phyloP scores from a whole-genome alignment of 2,888 invertebrate species.

The Cabera pusaria region DNA sequence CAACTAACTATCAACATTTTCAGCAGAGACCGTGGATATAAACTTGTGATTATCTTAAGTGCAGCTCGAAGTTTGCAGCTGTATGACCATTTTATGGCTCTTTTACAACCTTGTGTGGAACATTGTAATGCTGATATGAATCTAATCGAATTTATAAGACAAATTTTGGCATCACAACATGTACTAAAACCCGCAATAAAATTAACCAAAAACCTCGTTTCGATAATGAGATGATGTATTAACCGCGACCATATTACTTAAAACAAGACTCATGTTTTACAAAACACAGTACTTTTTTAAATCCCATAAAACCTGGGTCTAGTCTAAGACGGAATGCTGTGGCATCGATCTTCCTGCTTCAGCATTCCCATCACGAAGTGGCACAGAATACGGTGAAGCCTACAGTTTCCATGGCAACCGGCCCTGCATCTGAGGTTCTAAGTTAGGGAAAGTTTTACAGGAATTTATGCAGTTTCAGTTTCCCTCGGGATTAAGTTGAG shows the following conservation, averaged over 20 bases:
- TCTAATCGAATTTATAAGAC: too few relatives aligned
- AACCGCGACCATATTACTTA: too few relatives aligned
- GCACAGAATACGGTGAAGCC: slow-evolving; percentile 38
- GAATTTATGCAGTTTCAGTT: slow-evolving; percentile 24
- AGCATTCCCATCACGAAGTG: slow-evolving; percentile 69
- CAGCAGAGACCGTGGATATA: slow-evolving; percentile 32
- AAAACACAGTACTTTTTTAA: slow-evolving; percentile 10
- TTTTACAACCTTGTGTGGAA: too few relatives aligned
- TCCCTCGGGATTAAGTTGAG: slow-evolving; percentile 3
- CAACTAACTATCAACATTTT: too few relatives aligned
- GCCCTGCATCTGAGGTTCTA: slow-evolving; percentile 14
- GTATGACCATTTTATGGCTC: slow-evolving; percentile 6
- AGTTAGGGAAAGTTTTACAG: slow-evolving; percentile 32
- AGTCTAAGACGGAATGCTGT: slow-evolving; percentile 32
- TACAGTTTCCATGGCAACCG: slow-evolving; percentile 70
- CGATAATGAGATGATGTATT: too few relatives aligned
- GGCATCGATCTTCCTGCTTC: slow-evolving; percentile 64
- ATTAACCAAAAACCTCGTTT: too few relatives aligned
- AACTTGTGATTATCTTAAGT: slow-evolving; percentile 46
- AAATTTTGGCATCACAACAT: too few relatives aligned
- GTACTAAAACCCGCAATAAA: too few relatives aligned
- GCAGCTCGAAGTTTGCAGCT: slow-evolving; percentile 21
- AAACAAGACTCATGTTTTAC: slow-evolving; percentile 11
- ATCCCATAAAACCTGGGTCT: slow-evolving; percentile 16
- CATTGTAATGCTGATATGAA: too few relatives aligned